Conservation (phyloP, 2,113 vertebrate species). For the Anguilla japonica region DNA sequence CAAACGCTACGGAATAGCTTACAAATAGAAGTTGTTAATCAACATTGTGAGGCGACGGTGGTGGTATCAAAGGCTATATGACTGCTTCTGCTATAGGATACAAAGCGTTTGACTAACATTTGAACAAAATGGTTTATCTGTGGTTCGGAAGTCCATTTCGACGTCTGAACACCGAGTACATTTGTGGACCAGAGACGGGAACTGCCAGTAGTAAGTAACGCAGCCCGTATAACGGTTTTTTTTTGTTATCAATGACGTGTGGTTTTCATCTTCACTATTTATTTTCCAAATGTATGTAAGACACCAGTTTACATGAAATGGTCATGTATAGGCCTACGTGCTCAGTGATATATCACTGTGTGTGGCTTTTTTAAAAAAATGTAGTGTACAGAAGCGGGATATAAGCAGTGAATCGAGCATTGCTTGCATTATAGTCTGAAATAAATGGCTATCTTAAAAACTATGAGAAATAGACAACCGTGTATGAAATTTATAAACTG, state of each 20-base stretch:
- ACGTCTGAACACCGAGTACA: neutral
- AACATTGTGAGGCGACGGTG: neutral
- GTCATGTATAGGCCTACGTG: neutral
- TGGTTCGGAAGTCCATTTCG: neutral
- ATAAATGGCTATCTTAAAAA: too few species aligned
- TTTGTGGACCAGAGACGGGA: neutral
- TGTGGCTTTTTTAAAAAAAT: neutral
- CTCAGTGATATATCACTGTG: neutral
- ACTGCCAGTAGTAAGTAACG: constrained; percentile 1
- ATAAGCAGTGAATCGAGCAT: neutral
- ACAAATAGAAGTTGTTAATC: constrained; percentile 25
- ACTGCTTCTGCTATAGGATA: neutral
- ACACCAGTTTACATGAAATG: neutral
- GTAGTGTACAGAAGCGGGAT: neutral
- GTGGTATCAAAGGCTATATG: neutral
- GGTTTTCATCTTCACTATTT: neutral
- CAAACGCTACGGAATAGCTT: neutral
- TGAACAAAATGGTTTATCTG: neutral
- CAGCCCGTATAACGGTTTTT: neutral
- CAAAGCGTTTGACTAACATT: neutral
- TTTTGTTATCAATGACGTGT: neutral
- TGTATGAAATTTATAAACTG: too few species aligned
- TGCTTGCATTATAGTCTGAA: too few species aligned
- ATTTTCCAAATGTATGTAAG: neutral
- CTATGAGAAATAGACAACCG: too few species aligned